Evolutionary conservation across 2,797 vertebrate genomes (phyloP).

Genomic region (Synaphobranchus kaupii): DNA sequence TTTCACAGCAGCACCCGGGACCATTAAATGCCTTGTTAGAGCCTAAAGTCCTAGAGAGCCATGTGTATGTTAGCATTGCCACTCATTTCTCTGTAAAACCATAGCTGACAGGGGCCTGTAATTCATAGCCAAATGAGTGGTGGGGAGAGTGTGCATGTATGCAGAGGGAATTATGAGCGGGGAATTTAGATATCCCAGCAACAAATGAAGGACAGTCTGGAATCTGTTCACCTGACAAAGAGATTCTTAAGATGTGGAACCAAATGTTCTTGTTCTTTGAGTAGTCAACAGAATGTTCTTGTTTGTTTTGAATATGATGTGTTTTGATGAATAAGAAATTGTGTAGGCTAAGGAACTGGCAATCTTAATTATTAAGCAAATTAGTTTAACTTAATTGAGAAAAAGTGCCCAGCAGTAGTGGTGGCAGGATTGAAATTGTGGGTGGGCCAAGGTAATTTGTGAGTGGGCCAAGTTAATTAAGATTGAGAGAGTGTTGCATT

Average conservation of each 20-base stretch:
- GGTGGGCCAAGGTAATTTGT: too few species aligned
- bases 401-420: not conserved
- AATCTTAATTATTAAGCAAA: not conserved
- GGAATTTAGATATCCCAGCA: not conserved
- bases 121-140: slow-evolving; percentile 12
- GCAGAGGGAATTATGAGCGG: not conserved
- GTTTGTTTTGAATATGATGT: not conserved
- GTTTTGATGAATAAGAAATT: not conserved
- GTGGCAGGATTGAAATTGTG: too few species aligned
- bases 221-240: not conserved
- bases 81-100: not conserved
- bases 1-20: not conserved
- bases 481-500: too few species aligned
- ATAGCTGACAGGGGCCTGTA: slow-evolving; percentile 14
- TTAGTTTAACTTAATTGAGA: not conserved
- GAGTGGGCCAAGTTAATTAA: too few species aligned
- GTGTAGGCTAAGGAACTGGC: too few species aligned
- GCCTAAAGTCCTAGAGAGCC: slow-evolving; percentile 7
- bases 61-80: slow-evolving; percentile 22
- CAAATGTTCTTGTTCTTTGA: not conserved
- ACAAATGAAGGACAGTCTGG: not conserved
- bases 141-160: not conserved
- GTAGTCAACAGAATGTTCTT: not conserved
- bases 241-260: not conserved
- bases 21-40: slow-evolving; percentile 25